Base-by-base conservation (phyloP, 2,113 vertebrate genomes). In the Melanotaenia duboulayi region DNA sequence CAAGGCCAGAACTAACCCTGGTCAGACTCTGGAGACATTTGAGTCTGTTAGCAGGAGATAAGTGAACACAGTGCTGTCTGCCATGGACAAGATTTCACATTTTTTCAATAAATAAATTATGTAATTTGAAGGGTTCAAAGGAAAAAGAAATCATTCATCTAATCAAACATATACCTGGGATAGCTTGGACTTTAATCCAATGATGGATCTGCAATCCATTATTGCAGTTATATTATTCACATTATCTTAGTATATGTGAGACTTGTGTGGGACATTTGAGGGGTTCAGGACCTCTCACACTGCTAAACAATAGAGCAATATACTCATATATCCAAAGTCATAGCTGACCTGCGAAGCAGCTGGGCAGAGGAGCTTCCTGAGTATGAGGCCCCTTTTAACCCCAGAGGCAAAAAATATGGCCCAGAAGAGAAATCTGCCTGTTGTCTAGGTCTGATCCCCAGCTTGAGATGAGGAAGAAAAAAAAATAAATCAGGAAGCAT, bases 361-460 rank as follows among this genome's bases (percentile, higher is more conserved):
- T n/a, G n/a, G 74, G 20, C 80, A 64, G 70, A 65, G 37, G 60
- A 82, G 48, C 46, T 24, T 71, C 57, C 60, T 73, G 51, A 28
- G 24, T 11, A 74, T 25, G 48, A 74, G 59, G 76, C 11, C 0
- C 66, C 59, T 19, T 74, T 79, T 71, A 64, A 58, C 61, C 63
- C 46, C 32, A 65, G 24, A 83, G 46, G 13, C n/a, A n/a, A 71
- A 8, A 67, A 50, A 62, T 68, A 64, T 7, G 40, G 22, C 58
- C 46, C 74, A 75, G 42, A 51, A 58, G 67, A 48, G 65, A 3
- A n/a, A 74, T 17, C 81, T 82, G 71, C 74, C 68, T 81, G 79
- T 22, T 65, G 69, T 55, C 22, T 37, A n/a, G 66, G 10, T 78
- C 14, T 85, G 48, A 74, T 60, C 68, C 67, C 25, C n/a, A 66